Conservation (phyloP, 2,113 vertebrate genomes). For the Plecotus auritus region DNA sequence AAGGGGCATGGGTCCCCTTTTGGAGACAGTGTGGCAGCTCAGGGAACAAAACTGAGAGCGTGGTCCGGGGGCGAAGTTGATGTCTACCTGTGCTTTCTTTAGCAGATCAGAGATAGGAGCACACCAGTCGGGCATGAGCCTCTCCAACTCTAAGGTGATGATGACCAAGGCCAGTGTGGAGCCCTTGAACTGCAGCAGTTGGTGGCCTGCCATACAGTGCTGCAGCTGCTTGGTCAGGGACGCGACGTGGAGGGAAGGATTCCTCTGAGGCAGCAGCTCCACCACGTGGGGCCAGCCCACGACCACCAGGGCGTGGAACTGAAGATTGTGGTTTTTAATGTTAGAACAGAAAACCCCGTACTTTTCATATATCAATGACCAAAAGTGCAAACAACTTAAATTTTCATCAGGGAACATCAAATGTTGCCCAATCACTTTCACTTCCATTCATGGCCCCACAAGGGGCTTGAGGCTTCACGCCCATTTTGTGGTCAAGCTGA, state of each 20-base stretch:
- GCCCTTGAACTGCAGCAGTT: slow-evolving; percentile 96
- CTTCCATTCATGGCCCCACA: background rate
- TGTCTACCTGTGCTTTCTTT: slow-evolving; percentile 91
- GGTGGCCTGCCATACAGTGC: slow-evolving; percentile 99
- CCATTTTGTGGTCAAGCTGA: background rate
- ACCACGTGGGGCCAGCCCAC: slow-evolving; percentile 83
- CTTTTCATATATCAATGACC: slow-evolving; percentile 74
- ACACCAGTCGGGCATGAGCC: slow-evolving; percentile 88
- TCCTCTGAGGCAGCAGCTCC: slow-evolving; percentile 88
- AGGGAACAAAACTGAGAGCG: background rate
- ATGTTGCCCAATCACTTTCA: slow-evolving; percentile 29
- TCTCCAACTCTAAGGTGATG: slow-evolving; percentile 97
- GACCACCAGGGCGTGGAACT: slow-evolving; percentile 90
- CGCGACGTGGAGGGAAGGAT: slow-evolving; percentile 90
- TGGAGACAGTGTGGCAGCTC: background rate
- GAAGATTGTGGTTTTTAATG: slow-evolving; percentile 72
- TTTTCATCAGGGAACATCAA: slow-evolving; percentile 68
- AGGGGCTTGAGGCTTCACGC: slow-evolving; percentile 8
- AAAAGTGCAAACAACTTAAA: slow-evolving; percentile 73
- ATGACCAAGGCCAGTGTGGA: slow-evolving; percentile 97
- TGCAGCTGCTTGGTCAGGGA: slow-evolving; percentile 98
- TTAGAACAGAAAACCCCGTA: slow-evolving; percentile 75
- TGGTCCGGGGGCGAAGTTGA: slow-evolving; percentile 71
- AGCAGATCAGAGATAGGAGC: slow-evolving; percentile 90
- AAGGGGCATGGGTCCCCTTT: background rate